These are phyloP conservation scores for Smithornis capensis DNA, from an alignment of 2,113 vertebrate species.

Conservation along the genomic window DNA sequence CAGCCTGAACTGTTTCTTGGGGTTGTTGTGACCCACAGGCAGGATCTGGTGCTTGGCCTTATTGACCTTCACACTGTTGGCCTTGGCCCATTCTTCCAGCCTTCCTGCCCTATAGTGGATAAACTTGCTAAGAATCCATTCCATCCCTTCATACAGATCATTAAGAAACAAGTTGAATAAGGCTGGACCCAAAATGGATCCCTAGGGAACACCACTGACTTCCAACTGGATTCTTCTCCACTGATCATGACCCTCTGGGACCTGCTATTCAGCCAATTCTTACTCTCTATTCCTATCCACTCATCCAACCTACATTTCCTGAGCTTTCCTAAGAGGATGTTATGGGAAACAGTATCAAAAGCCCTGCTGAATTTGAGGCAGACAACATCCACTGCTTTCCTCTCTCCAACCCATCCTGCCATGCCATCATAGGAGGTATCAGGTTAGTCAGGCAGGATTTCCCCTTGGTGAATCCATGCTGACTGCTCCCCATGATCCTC, in stretches of 20 bases:
- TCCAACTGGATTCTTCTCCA: not conserved
- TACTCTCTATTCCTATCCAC: not conserved
- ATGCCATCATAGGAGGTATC: not conserved
- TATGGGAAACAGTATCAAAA: not conserved
- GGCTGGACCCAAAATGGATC: not conserved
- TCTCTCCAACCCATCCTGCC: not conserved
- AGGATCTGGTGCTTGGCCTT: not conserved
- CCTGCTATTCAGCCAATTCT: not conserved
- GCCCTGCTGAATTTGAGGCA: not conserved
- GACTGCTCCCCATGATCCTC: not conserved
- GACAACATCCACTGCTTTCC: not conserved
- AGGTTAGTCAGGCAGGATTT: not conserved
- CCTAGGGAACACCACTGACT: not conserved
- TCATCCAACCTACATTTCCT: not conserved
- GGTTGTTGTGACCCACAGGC: not conserved
- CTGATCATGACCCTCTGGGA: not conserved
- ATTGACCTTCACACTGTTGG: not conserved
- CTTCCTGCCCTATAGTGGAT: not conserved
- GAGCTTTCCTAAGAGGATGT: not conserved
- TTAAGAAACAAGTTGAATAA: not conserved
- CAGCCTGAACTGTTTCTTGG: not conserved
- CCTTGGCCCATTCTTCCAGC: not conserved
- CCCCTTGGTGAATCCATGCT: not conserved
- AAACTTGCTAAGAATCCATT: not conserved
- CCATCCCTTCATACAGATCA: not conserved